These are phyloP conservation scores for Homalodisca vitripennis DNA, from an alignment of 1,140 invertebrate genomes.

Conservation along the genomic window DNA sequence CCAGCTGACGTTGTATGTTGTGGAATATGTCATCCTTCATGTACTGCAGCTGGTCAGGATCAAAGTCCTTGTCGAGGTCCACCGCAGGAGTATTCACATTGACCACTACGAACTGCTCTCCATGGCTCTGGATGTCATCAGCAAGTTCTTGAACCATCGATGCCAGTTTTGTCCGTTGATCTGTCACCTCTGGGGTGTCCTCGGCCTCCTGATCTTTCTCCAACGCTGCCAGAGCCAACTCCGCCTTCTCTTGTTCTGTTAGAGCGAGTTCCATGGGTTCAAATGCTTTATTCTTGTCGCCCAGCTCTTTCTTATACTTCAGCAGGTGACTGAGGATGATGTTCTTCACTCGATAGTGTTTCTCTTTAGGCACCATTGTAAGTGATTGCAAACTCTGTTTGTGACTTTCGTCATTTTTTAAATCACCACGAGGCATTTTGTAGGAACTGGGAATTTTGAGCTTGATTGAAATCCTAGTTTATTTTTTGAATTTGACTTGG, in stretches of 20 bases:
- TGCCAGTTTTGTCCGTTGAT: background rate
- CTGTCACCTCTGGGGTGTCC: background rate
- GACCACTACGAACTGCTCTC: background rate
- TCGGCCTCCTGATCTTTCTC: background rate
- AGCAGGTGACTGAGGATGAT: too few species aligned
- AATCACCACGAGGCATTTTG: too few species aligned
- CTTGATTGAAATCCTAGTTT: too few species aligned
- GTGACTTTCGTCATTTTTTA: too few species aligned
- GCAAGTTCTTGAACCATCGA: background rate
- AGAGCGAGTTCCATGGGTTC: background rate
- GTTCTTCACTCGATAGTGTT: too few species aligned
- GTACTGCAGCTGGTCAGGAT: background rate
- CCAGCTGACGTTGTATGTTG: background rate
- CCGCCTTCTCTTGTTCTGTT: background rate
- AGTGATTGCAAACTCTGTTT: too few species aligned
- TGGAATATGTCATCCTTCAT: constrained; percentile 6
- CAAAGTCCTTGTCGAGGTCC: background rate
- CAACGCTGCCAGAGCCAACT: background rate
- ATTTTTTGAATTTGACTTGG: too few species aligned
- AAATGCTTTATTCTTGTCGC: background rate
- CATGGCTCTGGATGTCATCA: background rate
- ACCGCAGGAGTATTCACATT: constrained; percentile 16
- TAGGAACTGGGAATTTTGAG: too few species aligned
- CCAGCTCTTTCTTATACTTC: too few species aligned
- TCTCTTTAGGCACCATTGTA: too few species aligned